Base-by-base conservation (phyloP, 2,888 invertebrate genomes). In the Drosophila lutescens region DNA sequence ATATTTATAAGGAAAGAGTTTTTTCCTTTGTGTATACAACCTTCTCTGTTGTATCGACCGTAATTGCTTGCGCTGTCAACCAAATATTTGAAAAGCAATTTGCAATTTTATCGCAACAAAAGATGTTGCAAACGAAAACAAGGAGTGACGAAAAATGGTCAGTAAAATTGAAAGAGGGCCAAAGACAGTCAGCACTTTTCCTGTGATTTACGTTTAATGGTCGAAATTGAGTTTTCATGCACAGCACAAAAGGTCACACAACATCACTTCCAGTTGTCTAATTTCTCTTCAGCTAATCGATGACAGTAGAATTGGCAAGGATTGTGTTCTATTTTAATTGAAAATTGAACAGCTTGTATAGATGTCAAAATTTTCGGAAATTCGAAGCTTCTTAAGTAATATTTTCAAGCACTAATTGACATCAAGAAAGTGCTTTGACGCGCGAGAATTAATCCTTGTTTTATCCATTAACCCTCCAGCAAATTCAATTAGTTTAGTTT, bases 31-130 rank as follows among this genome's bases (percentile, higher is more conserved):
- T 67, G 50, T 30, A 41, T 2, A 12, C 12, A 30, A 30, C 44
- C 13, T n/a, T n/a, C 50, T 20, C n/a, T 26, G 15, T 30, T 51
- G 26, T 8, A 71, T 46, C 54, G 54, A 55, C 57, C 57, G 66
- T 79, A 82, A 88, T 88, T 82, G 88, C 86, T 79, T 82, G 70
- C 62, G 86, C 66, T 73, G 88, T 60, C 88, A 79, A 73, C 69
- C 82, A 85, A 82, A 82, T 79, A 82, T 82, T 82, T 86, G 77
- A 66, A 76, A 74, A 62, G 38, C 57, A 65, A 72, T 76, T 73
- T 73, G 17, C 66, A 68, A 61, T 74, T 74, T 74, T 66, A 55
- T 54, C 36, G 54, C 40, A 74, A 50, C 78, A 84, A 58, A 80
- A 51, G 46, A 59, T 41, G 49, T 50, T 47, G 44, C 63, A 40